A percentile compares a stretch with the other conserved stretches of the same genome.
Evolutionary conservation across 2,888 invertebrate genomes (phyloP).

Genomic region (Megamerina dolium): DNA sequence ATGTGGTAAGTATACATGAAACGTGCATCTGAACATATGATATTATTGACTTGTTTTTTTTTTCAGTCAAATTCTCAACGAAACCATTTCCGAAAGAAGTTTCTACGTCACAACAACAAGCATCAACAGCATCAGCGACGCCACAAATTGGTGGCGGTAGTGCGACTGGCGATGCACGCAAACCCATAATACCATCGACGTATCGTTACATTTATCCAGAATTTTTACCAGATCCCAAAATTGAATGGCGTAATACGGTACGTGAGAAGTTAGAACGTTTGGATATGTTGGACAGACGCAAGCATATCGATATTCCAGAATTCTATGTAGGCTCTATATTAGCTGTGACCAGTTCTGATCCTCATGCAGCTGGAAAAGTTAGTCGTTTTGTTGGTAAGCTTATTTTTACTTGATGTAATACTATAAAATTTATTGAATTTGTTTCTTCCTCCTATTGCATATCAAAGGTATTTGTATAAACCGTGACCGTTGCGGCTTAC

Average conservation of each 20-base stretch:
- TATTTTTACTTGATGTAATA: neutral
- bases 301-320: constrained; percentile 83
- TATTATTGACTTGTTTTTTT: no score
- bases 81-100: constrained; percentile 18
- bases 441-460: neutral
- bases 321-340: constrained; percentile 95
- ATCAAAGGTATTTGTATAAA: constrained; percentile 80
- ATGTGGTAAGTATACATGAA: constrained; percentile 21
- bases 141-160: neutral
- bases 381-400: constrained; percentile 56
- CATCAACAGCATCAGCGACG: neutral
- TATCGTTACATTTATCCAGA: constrained; percentile 78
- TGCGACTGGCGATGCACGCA: constrained; percentile 21
- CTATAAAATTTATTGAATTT: neutral
- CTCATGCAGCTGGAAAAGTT: constrained; percentile 74
- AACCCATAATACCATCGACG: constrained; percentile 42
- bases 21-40: no score
- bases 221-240: constrained; percentile 82
- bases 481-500: constrained; percentile 72
- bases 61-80: constrained; percentile 23
- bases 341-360: constrained; percentile 81
- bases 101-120: neutral
- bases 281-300: constrained; percentile 81
- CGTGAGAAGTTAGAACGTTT: constrained; percentile 82
- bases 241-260: constrained; percentile 68